A percentile compares a stretch with the other conserved stretches of the same genome.
phyloP scores from a whole-genome alignment of 2,797 vertebrate species.

The Syngnathus rostellatus region DNA sequence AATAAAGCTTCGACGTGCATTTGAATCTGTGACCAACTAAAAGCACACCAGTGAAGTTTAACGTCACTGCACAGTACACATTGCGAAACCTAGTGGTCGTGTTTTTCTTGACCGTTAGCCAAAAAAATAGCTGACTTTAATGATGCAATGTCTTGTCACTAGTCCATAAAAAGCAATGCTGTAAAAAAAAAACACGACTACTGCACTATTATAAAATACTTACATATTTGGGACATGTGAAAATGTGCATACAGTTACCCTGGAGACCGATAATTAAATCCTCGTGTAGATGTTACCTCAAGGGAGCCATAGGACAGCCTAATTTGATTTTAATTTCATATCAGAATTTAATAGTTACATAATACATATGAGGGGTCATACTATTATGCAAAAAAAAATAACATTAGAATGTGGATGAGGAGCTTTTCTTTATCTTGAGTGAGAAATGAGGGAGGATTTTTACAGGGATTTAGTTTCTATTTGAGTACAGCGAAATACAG shows the following conservation, averaged over 20 bases:
- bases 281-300: background rate
- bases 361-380: background rate
- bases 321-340: background rate
- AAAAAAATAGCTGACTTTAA: background rate
- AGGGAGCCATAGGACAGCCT: background rate
- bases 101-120: background rate
- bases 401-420: background rate
- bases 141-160: background rate
- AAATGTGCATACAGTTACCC: background rate
- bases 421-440: background rate
- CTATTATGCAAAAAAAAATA: background rate
- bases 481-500: background rate
- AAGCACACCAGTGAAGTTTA: no score
- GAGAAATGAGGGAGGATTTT: conserved; percentile 2
- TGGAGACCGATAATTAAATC: background rate
- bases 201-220: background rate
- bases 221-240: background rate
- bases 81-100: background rate
- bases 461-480: background rate
- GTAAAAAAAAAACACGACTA: background rate
- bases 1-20: background rate
- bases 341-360: background rate
- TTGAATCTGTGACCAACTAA: background rate
- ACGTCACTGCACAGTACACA: background rate
- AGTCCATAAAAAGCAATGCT: background rate